Conservation (phyloP, 1,140 invertebrate genomes). For the Leptonema lineaticorne region DNA sequence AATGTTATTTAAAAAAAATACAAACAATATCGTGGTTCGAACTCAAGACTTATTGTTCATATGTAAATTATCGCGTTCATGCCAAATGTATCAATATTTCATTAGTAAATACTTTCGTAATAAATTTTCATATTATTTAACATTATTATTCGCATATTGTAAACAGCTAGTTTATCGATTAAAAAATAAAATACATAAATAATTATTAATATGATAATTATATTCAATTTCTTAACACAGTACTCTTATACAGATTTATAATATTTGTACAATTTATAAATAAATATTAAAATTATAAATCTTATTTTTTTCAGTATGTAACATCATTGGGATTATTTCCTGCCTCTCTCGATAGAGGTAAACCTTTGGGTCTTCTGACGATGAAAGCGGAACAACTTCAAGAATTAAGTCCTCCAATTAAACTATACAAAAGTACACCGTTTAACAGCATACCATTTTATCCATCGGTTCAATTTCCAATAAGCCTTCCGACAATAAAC, state of each 20-base stretch:
- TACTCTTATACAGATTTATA: not conserved
- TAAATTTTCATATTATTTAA: not conserved
- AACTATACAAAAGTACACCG: not conserved
- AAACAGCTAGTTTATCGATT: no score
- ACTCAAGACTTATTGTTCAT: no score
- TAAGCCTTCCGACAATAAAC: not conserved
- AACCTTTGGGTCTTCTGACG: constrained; percentile 2
- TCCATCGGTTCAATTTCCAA: not conserved
- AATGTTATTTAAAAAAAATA: no score
- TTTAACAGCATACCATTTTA: constrained; percentile 20
- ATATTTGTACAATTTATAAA: not conserved
- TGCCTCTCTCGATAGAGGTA: not conserved
- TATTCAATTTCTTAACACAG: not conserved
- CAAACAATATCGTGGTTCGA: no score
- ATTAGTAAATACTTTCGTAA: not conserved
- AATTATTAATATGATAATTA: not conserved
- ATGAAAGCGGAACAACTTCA: constrained; percentile 9
- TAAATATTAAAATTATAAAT: not conserved
- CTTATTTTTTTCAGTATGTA: not conserved
- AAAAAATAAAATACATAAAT: not conserved
- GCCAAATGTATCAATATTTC: not conserved
- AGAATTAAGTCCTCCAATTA: not conserved
- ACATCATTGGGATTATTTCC: not conserved
- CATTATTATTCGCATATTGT: not conserved
- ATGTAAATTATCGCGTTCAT: no score